phyloP scores from a whole-genome alignment of 2,888 invertebrate species.

The Drosophila borborema region DNA sequence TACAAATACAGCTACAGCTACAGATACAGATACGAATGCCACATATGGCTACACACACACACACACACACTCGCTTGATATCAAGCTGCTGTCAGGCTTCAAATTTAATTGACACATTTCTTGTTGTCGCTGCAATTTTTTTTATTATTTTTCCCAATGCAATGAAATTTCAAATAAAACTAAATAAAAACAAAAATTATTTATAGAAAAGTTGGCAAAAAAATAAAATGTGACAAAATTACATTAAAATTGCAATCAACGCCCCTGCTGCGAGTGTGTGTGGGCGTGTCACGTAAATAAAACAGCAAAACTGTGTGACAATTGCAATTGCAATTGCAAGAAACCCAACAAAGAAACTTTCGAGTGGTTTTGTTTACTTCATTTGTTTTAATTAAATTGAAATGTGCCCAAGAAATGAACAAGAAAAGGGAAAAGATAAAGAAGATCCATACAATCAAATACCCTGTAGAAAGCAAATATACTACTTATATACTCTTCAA shows the following conservation, averaged over 20 bases:
- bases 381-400: constrained; percentile 63
- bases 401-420: constrained; percentile 30
- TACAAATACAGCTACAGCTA: constrained; percentile 1
- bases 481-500: background rate
- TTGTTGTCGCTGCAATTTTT: constrained; percentile 40
- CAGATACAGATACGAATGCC: background rate
- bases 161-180: constrained; percentile 37
- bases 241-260: constrained; percentile 20
- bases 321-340: constrained; percentile 41
- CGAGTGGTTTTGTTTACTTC: constrained; percentile 61
- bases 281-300: constrained; percentile 8
- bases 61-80: constrained; percentile 21
- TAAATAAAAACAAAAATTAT: background rate
- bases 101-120: constrained; percentile 81
- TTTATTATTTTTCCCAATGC: constrained; percentile 5
- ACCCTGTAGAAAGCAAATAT: background rate
- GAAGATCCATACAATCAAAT: background rate
- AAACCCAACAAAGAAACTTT: constrained; percentile 48
- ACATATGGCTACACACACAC: too few relatives aligned
- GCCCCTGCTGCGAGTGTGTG: background rate
- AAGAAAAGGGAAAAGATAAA: background rate
- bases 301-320: constrained; percentile 39
- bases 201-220: background rate
- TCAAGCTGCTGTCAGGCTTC: constrained; percentile 68
- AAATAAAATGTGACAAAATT: constrained; percentile 2